phyloP scores from a whole-genome alignment of 2,888 invertebrate species.

The Caenorhabditis parvicauda region DNA sequence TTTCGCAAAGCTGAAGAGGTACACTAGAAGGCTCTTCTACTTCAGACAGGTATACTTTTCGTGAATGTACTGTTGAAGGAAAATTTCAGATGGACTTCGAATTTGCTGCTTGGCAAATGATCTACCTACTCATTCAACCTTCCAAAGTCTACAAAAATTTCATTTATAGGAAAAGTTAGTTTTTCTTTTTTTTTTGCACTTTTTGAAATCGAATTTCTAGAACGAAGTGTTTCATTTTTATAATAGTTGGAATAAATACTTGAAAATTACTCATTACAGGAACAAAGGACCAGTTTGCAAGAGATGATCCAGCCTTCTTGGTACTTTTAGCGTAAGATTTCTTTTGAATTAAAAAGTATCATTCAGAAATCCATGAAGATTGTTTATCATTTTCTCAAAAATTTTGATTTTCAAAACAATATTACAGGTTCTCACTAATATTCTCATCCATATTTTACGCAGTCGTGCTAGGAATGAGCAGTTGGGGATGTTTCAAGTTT shows the following conservation, averaged over 20 bases:
- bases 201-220: neutral
- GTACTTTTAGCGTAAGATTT: conserved; percentile 72
- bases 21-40: conserved; percentile 53
- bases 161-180: conserved; percentile 92
- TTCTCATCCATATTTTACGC: conserved; percentile 47
- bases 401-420: neutral
- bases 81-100: conserved; percentile 92
- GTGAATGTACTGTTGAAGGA: neutral
- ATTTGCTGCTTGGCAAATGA: conserved; percentile 98
- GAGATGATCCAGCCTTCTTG: conserved; percentile 97
- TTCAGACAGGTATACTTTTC: conserved; percentile 23
- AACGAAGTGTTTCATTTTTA: neutral
- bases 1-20: conserved; percentile 52
- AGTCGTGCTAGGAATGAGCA: conserved; percentile 64
- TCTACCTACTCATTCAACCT: conserved; percentile 87
- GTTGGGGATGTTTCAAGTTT: conserved; percentile 74
- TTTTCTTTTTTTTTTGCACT: neutral
- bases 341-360: neutral
- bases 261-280: conserved; percentile 69
- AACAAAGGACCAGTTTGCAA: conserved; percentile 95
- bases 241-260: neutral
- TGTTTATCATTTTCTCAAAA: neutral
- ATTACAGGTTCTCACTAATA: conserved; percentile 25
- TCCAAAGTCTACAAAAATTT: conserved; percentile 94
- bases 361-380: neutral